Conservation (phyloP, 2,113 vertebrate species). For the Cyphomyrus discorhynchus region DNA sequence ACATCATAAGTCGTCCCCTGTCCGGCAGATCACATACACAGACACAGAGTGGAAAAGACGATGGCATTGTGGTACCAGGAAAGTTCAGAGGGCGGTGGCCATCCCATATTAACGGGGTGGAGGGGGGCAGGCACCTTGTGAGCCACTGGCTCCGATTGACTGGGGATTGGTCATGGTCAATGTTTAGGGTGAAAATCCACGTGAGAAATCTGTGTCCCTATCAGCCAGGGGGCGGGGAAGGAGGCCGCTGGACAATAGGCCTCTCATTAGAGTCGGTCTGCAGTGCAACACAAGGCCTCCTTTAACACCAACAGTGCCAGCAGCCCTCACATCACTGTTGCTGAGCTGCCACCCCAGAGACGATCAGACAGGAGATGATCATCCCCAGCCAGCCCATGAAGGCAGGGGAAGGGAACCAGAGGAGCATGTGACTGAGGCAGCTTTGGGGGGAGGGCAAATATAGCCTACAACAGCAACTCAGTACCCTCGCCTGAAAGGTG, state of each 20-base stretch:
- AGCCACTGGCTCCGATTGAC: constrained; percentile 61
- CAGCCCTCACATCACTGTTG: background rate
- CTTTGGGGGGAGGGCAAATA: background rate
- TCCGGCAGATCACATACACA: constrained; percentile 52
- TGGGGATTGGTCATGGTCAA: constrained; percentile 65
- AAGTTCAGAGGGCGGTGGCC: constrained; percentile 50
- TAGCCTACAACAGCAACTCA: background rate
- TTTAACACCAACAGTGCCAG: constrained; percentile 39
- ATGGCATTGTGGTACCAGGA: constrained; percentile 30
- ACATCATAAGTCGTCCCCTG: constrained; percentile 43
- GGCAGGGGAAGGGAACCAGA: background rate
- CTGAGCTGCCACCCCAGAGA: background rate
- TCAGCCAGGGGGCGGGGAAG: constrained; percentile 53
- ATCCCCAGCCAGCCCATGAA: background rate
- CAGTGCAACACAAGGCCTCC: constrained; percentile 35
- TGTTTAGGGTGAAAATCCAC: constrained; percentile 63
- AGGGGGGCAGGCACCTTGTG: constrained; percentile 58
- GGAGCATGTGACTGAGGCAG: background rate
- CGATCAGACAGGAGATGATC: constrained; percentile 50
- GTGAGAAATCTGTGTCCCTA: constrained; percentile 60
- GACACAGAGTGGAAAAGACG: constrained; percentile 42
- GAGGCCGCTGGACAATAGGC: constrained; percentile 54
- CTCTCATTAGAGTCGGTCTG: constrained; percentile 55
- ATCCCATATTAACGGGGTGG: constrained; percentile 52
- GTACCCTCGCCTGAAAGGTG: background rate